These are phyloP conservation scores for Rhinatrema bivittatum DNA, from an alignment of 2,797 vertebrate genomes.

Conservation along the genomic window DNA sequence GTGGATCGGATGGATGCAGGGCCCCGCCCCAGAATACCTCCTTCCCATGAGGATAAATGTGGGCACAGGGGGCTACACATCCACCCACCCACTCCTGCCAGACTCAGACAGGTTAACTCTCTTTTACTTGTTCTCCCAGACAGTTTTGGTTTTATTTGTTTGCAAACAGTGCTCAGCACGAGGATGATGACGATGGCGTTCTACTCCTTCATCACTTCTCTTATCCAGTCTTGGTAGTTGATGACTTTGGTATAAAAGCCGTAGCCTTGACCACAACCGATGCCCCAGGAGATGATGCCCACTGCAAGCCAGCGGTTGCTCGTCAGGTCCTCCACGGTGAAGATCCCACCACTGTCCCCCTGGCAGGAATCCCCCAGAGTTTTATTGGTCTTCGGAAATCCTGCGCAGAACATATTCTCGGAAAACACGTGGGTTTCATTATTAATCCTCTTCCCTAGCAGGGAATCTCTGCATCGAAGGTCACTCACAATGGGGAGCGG, in stretches of 20 bases:
- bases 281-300: conserved; percentile 64
- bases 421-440: conserved; percentile 32
- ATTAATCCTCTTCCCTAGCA: conserved; percentile 6
- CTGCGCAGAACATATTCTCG: conserved; percentile 64
- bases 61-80: too few species aligned
- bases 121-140: too few species aligned
- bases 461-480: conserved; percentile 32
- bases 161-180: too few species aligned
- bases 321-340: conserved; percentile 20
- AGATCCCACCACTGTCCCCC: conserved; percentile 57
- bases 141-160: too few species aligned
- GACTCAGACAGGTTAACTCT: too few species aligned
- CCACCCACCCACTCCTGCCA: too few species aligned
- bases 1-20: too few species aligned
- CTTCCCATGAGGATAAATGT: too few species aligned
- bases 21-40: too few species aligned
- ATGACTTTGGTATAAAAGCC: conserved; percentile 64
- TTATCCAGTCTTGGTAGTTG: conserved; percentile 61
- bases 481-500: conserved; percentile 31
- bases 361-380: conserved; percentile 47
- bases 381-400: conserved; percentile 10
- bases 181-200: too few species aligned
- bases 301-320: conserved; percentile 48
- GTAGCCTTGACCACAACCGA: conserved; percentile 50
- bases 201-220: conserved; percentile 27